These are phyloP conservation scores for Scyliorhinus canicula DNA, from an alignment of 2,797 vertebrate genomes.

Conservation along the genomic window DNA sequence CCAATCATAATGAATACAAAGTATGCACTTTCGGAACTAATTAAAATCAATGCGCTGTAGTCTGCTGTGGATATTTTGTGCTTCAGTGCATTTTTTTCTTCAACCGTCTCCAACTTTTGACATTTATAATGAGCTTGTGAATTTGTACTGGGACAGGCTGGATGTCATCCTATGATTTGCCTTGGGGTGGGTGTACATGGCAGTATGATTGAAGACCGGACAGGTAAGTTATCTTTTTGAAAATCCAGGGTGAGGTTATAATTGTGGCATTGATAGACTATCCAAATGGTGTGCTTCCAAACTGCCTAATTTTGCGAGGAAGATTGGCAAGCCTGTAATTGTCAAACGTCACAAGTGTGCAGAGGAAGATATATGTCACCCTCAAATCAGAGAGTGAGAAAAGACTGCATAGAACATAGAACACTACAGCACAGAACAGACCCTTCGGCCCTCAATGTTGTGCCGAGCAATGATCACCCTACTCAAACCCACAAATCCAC, in stretches of 20 bases:
- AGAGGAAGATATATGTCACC: neutral
- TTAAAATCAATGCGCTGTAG: conserved; percentile 44
- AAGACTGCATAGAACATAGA: neutral
- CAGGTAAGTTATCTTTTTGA: neutral
- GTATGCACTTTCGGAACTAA: conserved; percentile 40
- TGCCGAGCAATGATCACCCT: too few species aligned
- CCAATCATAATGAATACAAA: conserved; percentile 47
- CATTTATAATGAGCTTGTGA: neutral
- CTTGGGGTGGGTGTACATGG: neutral
- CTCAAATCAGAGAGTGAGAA: neutral
- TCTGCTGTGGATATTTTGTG: conserved; percentile 40
- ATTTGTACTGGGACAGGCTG: neutral
- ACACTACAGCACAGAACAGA: too few species aligned
- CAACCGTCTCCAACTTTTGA: neutral
- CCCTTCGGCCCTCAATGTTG: too few species aligned
- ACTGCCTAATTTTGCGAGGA: neutral
- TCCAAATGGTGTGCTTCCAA: neutral
- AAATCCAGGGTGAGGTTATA: neutral
- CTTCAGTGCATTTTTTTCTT: conserved; percentile 44
- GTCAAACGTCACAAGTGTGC: neutral
- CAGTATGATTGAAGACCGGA: neutral
- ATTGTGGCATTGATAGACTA: neutral
- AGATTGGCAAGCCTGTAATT: neutral
- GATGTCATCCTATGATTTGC: neutral
- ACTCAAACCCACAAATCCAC: too few species aligned